phyloP scores from a whole-genome alignment of 2,113 vertebrate species.

The Accipiter virgatus region DNA sequence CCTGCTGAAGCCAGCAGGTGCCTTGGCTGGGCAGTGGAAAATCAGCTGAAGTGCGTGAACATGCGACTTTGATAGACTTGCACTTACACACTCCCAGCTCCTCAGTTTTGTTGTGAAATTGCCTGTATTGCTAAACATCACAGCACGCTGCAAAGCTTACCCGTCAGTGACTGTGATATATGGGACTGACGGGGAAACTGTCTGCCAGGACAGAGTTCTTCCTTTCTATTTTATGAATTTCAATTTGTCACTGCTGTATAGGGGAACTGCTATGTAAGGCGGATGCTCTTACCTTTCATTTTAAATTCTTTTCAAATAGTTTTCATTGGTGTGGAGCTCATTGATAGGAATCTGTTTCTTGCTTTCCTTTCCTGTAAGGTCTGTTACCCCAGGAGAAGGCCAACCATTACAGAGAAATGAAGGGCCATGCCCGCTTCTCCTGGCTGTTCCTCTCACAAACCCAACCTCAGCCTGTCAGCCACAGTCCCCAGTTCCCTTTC shows the following conservation, averaged over 20 bases:
- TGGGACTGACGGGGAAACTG: not conserved
- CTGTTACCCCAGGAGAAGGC: not conserved
- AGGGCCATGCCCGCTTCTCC: not conserved
- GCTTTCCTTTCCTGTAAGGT: not conserved
- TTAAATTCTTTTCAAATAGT: not conserved
- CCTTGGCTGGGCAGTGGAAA: not conserved
- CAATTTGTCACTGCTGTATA: not conserved
- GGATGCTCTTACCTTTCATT: not conserved
- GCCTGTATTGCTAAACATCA: not conserved
- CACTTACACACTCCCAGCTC: not conserved
- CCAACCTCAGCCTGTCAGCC: not conserved
- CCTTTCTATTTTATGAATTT: not conserved
- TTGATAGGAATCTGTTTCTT: not conserved
- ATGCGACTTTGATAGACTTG: not conserved
- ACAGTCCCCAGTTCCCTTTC: too few relatives aligned
- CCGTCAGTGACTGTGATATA: not conserved
- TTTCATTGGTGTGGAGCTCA: not conserved
- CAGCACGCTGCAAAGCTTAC: not conserved
- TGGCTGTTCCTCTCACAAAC: not conserved
- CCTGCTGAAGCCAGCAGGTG: not conserved
- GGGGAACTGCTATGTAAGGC: not conserved
- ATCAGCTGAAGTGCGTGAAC: not conserved
- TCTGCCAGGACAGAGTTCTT: not conserved
- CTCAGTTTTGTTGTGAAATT: not conserved
- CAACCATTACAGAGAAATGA: fast-evolving